Percentiles rank a stretch among this genome's conserved stretches.
Evolutionary conservation across 2,888 invertebrate genomes (phyloP).

Genomic region (Campoplex capitator): DNA sequence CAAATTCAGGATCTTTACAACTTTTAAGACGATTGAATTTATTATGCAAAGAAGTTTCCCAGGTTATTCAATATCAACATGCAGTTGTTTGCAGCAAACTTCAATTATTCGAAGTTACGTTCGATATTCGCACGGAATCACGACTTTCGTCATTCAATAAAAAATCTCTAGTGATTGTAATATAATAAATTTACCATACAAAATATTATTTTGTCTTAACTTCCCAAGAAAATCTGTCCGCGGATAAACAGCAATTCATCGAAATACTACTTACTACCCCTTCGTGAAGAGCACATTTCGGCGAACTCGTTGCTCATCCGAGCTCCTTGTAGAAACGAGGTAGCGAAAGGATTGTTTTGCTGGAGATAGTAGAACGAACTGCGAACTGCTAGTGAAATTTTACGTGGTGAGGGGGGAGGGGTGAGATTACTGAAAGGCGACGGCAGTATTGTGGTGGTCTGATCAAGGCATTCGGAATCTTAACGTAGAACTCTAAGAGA

Average conservation of each 20-base stretch:
- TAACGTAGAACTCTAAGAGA: constrained; percentile 65
- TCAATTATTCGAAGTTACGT: background rate
- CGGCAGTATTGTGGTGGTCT: constrained; percentile 50
- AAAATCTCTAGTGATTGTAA: background rate
- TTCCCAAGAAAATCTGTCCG: background rate
- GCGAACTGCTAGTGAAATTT: constrained; percentile 58
- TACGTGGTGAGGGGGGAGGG: constrained; percentile 24
- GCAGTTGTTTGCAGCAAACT: background rate
- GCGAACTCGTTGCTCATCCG: constrained; percentile 42
- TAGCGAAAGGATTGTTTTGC: constrained; percentile 69
- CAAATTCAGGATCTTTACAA: background rate
- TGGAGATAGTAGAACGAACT: constrained; percentile 59
- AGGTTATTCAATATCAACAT: background rate
- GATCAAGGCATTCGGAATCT: constrained; percentile 63
- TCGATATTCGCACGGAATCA: background rate
- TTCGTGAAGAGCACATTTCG: constrained; percentile 29
- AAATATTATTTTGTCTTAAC: constrained; percentile 7
- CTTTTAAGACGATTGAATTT: background rate
- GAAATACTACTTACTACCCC: constrained; percentile 15
- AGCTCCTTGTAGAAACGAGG: constrained; percentile 52
- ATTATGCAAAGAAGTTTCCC: background rate
- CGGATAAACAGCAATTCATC: constrained; percentile 8
- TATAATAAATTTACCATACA: background rate
- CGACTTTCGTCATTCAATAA: background rate
- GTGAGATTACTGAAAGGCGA: constrained; percentile 27